Percentiles rank a stretch among this genome's conserved stretches.
Evolutionary conservation across 2,888 invertebrate genomes (phyloP).

Genomic region (Machimus atricapillus): DNA sequence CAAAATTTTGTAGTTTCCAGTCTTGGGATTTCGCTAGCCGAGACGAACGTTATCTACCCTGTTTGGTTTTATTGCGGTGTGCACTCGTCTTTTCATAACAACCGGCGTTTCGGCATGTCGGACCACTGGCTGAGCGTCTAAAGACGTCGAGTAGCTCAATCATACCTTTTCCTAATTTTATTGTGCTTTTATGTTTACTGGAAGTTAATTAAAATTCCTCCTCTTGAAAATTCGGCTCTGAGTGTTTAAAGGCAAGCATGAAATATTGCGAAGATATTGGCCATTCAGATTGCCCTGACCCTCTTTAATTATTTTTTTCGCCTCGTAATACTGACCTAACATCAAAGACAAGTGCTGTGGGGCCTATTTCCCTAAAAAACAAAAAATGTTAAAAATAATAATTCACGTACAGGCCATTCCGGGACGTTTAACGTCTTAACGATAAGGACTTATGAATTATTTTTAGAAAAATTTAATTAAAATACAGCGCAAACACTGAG

Average conservation of each 20-base stretch:
- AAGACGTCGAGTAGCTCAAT: not conserved
- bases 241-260: not conserved
- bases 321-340: not conserved
- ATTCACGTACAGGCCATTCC: not conserved
- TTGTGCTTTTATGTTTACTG: not conserved
- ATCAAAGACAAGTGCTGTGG: not conserved
- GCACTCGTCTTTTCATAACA: not conserved
- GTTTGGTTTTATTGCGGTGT: not conserved
- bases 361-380: not conserved
- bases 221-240: not conserved
- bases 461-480: not conserved
- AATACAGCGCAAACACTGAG: not conserved
- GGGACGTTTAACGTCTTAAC: not conserved
- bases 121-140: not conserved
- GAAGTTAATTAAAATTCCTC: not conserved
- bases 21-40: not conserved
- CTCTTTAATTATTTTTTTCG: not conserved
- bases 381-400: not conserved
- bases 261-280: not conserved
- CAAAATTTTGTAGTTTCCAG: slow-evolving; percentile 18
- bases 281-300: not conserved
- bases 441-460: not conserved
- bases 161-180: not conserved
- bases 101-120: not conserved
- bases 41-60: not conserved